phyloP scores from a whole-genome alignment of 2,888 invertebrate species.

The Epistrophe grossulariae region DNA sequence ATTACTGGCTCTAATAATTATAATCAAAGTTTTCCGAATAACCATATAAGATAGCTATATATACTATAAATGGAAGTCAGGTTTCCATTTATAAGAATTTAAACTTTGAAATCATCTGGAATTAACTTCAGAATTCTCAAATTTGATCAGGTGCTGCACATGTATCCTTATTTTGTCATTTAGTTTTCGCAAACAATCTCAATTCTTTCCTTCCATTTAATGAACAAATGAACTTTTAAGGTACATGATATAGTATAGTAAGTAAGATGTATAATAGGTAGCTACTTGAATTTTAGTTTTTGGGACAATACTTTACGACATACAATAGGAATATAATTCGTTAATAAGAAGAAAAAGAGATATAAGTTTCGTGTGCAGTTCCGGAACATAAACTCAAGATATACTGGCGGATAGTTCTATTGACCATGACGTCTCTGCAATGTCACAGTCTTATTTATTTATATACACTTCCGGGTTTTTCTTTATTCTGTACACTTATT shows the following conservation, averaged over 20 bases:
- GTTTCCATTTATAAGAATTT: slow-evolving; percentile 25
- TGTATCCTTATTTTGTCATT: slow-evolving; percentile 37
- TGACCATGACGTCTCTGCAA: slow-evolving; percentile 73
- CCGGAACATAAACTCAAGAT: slow-evolving; percentile 69
- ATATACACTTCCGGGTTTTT: slow-evolving; percentile 46
- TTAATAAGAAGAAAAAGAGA: slow-evolving; percentile 13
- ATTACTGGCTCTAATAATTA: slow-evolving; percentile 47
- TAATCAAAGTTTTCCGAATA: slow-evolving; percentile 59
- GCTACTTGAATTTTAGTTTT: slow-evolving; percentile 21
- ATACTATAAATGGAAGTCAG: background rate
- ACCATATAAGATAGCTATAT: too few relatives aligned
- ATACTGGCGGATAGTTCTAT: slow-evolving; percentile 68
- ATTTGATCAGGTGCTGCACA: slow-evolving; percentile 14
- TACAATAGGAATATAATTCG: slow-evolving; percentile 1
- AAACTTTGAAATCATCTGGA: slow-evolving; percentile 50
- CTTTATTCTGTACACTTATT: slow-evolving; percentile 40
- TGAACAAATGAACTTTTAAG: background rate
- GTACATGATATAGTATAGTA: background rate
- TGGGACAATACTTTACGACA: slow-evolving; percentile 11
- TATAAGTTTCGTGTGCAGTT: slow-evolving; percentile 67
- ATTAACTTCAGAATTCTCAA: slow-evolving; percentile 48
- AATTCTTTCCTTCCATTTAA: background rate
- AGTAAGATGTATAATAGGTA: background rate
- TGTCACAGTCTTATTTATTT: slow-evolving; percentile 66
- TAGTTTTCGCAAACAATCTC: slow-evolving; percentile 30